These are phyloP conservation scores for Lucilia cuprina DNA, from an alignment of 1,140 invertebrate genomes.

Conservation along the genomic window DNA sequence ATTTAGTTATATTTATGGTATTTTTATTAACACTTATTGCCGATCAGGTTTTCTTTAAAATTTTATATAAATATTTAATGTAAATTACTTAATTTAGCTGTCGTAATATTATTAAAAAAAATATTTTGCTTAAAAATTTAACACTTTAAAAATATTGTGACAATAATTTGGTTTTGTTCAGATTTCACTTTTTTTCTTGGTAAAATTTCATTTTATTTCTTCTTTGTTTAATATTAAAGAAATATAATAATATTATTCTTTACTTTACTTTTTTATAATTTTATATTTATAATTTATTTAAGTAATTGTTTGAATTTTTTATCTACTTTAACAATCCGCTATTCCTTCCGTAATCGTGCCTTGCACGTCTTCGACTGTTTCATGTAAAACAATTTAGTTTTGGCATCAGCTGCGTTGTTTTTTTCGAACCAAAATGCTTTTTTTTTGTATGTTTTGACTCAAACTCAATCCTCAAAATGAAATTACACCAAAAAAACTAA, in stretches of 20 bases:
- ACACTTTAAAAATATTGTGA: neutral
- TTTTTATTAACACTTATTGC: too few species aligned
- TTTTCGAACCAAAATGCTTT: too few species aligned
- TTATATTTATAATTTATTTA: neutral
- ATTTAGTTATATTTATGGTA: neutral
- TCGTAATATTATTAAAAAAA: too few species aligned
- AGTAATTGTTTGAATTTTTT: neutral
- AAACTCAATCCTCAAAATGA: neutral
- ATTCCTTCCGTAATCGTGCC: constrained; percentile 33
- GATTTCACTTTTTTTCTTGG: constrained; percentile 14
- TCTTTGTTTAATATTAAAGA: neutral
- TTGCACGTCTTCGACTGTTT: constrained; percentile 30
- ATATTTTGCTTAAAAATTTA: too few species aligned
- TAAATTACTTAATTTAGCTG: too few species aligned
- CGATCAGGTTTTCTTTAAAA: too few species aligned
- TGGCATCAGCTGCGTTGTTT: constrained; percentile 20
- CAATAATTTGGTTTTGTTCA: neutral
- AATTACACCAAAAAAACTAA: neutral
- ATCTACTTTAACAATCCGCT: neutral
- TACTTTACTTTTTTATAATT: neutral
- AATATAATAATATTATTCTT: neutral
- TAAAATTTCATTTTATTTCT: neutral
- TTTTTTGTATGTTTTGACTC: neutral
- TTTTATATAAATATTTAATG: too few species aligned
- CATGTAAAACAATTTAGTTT: constrained; percentile 19